Conservation (phyloP, 2,113 vertebrate genomes). For the Dermatemys mawii region DNA sequence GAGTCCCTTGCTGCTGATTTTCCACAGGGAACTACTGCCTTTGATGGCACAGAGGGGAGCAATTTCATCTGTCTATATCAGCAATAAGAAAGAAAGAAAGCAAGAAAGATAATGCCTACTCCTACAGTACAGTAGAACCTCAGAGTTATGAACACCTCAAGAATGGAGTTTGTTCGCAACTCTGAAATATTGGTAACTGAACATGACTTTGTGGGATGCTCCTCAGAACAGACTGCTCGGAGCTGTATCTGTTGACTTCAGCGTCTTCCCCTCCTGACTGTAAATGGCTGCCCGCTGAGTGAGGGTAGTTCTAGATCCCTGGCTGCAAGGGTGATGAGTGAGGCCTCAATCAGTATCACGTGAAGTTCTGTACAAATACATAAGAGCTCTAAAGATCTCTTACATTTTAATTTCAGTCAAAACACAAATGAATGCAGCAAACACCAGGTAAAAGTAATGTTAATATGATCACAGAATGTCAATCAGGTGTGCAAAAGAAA, state of each 20-base stretch:
- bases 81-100: background rate
- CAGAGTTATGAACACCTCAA: too few species aligned
- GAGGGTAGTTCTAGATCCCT: too few species aligned
- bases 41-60: background rate
- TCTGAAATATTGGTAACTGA: too few species aligned
- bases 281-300: too few species aligned
- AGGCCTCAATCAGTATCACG: background rate
- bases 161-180: too few species aligned
- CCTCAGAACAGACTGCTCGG: too few species aligned
- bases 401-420: background rate
- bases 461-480: background rate
- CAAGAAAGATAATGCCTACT: background rate
- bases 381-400: accelerated
- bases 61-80: background rate
- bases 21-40: background rate
- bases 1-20: background rate
- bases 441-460: background rate
- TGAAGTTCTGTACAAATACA: background rate
- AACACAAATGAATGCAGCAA: background rate
- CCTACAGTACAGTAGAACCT: background rate
- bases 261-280: too few species aligned
- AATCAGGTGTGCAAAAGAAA: background rate
- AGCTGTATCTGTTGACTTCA: too few species aligned
- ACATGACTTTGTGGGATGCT: too few species aligned
- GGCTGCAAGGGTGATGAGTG: too few species aligned